Evolutionary conservation across 2,113 vertebrate species (phyloP).

Genomic region (Pterocles orientalis): DNA sequence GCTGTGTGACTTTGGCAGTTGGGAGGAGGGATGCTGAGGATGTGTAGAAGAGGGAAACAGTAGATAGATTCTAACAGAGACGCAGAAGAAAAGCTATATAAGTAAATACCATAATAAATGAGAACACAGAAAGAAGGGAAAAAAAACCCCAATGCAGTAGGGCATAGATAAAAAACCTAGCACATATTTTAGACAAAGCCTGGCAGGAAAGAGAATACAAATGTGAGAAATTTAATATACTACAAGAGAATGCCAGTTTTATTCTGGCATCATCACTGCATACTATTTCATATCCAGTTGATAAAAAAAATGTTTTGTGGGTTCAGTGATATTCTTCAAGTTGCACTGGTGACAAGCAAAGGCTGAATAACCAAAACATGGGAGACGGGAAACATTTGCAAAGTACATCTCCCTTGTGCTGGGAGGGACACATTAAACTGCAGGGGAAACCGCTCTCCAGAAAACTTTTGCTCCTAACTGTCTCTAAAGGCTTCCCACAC

Average conservation of each 20-base stretch:
- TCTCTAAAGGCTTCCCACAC: background rate
- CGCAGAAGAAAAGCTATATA: background rate
- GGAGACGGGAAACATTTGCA: background rate
- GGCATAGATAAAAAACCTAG: background rate
- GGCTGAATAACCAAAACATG: background rate
- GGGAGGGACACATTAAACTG: background rate
- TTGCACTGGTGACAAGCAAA: background rate
- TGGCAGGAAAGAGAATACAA: constrained; percentile 20
- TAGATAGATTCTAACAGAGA: background rate
- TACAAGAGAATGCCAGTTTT: constrained; percentile 8
- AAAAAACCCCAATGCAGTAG: background rate
- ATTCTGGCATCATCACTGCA: background rate
- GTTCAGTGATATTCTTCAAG: background rate
- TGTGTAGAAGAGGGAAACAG: background rate
- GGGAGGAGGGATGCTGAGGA: background rate
- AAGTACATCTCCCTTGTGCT: background rate
- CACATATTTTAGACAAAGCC: background rate
- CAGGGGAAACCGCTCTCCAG: background rate
- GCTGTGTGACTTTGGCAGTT: background rate
- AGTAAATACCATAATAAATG: constrained; percentile 27
- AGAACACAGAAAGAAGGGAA: constrained; percentile 13
- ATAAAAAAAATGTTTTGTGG: background rate
- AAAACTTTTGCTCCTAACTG: background rate
- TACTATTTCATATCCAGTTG: background rate
- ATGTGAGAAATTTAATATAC: constrained; percentile 48